Conservation (phyloP, 2,113 vertebrate genomes). For the Tachycineta bicolor region DNA sequence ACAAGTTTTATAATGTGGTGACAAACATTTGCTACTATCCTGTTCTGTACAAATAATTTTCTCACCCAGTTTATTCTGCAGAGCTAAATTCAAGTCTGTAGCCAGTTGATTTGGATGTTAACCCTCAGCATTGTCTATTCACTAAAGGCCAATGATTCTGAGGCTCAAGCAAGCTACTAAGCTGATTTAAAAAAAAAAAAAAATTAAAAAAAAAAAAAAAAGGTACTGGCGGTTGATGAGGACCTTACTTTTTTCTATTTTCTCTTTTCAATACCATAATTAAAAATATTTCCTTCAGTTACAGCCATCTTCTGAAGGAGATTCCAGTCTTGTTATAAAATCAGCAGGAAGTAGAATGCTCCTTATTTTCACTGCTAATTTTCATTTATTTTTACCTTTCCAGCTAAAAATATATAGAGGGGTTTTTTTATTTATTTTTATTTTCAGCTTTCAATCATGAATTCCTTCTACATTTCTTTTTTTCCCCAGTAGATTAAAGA, state of each 20-base stretch:
- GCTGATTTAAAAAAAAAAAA: neutral
- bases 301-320: neutral
- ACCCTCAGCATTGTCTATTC: neutral
- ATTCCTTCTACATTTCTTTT: neutral
- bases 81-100: neutral
- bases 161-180: neutral
- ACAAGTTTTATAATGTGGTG: neutral
- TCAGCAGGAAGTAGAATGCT: neutral
- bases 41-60: neutral
- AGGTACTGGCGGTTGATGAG: neutral
- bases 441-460: neutral
- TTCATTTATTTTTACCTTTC: neutral
- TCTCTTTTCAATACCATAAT: neutral
- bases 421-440: neutral
- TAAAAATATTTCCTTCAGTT: neutral
- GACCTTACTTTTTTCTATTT: neutral
- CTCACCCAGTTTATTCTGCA: neutral
- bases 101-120: neutral
- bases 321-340: neutral
- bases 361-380: neutral
- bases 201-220: neutral
- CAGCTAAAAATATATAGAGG: neutral
- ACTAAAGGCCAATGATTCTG: neutral
- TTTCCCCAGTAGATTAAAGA: neutral
- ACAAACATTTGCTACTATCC: neutral